Conservation (phyloP, 2,888 invertebrate genomes). For the Serripes groenlandicus region DNA sequence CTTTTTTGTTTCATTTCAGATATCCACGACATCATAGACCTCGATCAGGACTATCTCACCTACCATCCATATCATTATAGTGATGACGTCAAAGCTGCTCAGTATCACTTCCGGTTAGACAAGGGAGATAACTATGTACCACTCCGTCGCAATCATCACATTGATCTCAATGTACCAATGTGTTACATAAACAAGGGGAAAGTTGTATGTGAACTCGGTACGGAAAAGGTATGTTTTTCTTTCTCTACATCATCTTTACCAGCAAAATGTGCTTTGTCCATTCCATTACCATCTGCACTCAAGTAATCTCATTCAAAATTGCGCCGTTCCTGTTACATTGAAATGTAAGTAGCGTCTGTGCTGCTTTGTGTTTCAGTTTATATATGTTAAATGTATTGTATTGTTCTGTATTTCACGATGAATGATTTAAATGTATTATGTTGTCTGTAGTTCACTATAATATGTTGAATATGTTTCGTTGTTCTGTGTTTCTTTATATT, state of each 20-base stretch:
- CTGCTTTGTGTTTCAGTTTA: no score
- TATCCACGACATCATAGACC: constrained; percentile 61
- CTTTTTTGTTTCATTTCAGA: constrained; percentile 43
- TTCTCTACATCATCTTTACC: background rate
- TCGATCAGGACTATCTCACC: constrained; percentile 60
- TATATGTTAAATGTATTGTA: no score
- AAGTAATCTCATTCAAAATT: no score
- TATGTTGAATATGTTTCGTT: no score
- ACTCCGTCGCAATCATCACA: constrained; percentile 36
- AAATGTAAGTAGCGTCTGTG: no score
- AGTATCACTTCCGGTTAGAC: constrained; percentile 64
- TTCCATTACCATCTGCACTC: no score
- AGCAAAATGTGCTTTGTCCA: no score
- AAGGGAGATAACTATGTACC: constrained; percentile 40
- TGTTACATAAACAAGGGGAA: constrained; percentile 56
- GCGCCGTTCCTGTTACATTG: no score
- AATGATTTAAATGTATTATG: no score
- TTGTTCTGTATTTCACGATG: no score
- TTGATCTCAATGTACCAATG: constrained; percentile 66
- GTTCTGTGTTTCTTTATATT: no score
- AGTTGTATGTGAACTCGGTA: constrained; percentile 66
- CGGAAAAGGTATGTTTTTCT: constrained; percentile 48
- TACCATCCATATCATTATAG: constrained; percentile 46
- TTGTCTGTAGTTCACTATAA: no score
- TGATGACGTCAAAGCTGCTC: constrained; percentile 35